phyloP scores from a whole-genome alignment of 2,888 invertebrate genomes.

The Dryomyza anilis region DNA sequence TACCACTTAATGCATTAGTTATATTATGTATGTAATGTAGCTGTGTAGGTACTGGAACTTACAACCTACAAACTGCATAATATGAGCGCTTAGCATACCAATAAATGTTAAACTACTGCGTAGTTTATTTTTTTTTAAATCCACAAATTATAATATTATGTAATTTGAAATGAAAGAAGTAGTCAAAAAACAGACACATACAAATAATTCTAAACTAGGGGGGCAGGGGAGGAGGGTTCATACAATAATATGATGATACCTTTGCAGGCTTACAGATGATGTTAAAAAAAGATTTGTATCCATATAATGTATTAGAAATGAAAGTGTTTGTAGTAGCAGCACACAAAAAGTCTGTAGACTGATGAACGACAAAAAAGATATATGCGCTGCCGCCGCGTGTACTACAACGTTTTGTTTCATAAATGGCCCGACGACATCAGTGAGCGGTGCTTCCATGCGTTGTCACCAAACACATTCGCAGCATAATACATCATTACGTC shows the following conservation, averaged over 20 bases:
- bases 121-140: neutral
- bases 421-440: neutral
- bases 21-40: no score
- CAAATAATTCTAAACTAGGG: neutral
- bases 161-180: no score
- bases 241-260: constrained; percentile 9
- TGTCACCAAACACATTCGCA: constrained; percentile 16
- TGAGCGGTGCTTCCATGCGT: neutral
- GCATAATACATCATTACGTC: constrained; percentile 57
- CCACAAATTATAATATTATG: constrained; percentile 7
- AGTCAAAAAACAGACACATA: neutral
- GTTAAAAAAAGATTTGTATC: neutral
- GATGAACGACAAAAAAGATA: neutral
- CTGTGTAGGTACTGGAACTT: neutral
- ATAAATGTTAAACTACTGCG: neutral
- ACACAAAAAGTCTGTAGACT: neutral
- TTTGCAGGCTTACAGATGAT: neutral
- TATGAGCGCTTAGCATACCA: neutral
- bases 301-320: neutral
- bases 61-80: neutral
- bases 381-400: neutral
- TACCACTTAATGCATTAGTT: neutral
- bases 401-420: constrained; percentile 3
- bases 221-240: no score
- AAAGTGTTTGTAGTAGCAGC: no score